These are phyloP conservation scores for Drosophila eugracilis DNA, from an alignment of 1,140 invertebrate genomes.

Conservation along the genomic window DNA sequence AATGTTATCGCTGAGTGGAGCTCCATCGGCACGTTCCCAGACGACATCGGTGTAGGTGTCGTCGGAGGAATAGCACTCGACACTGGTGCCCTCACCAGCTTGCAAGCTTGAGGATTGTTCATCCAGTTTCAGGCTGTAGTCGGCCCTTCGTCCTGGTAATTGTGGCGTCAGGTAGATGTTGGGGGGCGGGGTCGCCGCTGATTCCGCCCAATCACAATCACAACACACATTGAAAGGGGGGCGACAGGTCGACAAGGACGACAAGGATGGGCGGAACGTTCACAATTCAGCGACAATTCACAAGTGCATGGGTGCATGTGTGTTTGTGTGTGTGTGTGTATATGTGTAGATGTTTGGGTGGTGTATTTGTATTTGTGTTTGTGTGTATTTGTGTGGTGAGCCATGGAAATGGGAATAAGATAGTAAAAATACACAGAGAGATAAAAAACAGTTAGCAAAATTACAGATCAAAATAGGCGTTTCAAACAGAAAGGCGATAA, in stretches of 20 bases:
- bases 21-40: conserved; percentile 85
- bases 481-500: conserved; percentile 60
- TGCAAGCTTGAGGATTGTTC: conserved; percentile 70
- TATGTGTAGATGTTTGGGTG: conserved; percentile 19
- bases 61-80: conserved; percentile 80
- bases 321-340: conserved; percentile 20
- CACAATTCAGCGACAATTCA: conserved; percentile 79
- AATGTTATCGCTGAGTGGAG: conserved; percentile 84
- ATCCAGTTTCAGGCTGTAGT: conserved; percentile 76
- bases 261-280: conserved; percentile 59
- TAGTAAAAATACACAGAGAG: conserved; percentile 76
- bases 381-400: conserved; percentile 22
- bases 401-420: conserved; percentile 63
- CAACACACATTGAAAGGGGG: conserved; percentile 25
- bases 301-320: conserved; percentile 61
- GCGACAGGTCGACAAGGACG: conserved; percentile 61
- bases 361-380: conserved; percentile 35
- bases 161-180: conserved; percentile 62
- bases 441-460: conserved; percentile 78
- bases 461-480: conserved; percentile 59
- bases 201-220: conserved; percentile 13
- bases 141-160: conserved; percentile 18
- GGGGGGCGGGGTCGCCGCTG: conserved; percentile 17
- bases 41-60: conserved; percentile 84
- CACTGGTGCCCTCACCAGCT: conserved; percentile 74